Evolutionary conservation across 2,888 invertebrate species (phyloP), one percentile per base, ranked within the genome.

Genomic region (Eilema depressum): DNA sequence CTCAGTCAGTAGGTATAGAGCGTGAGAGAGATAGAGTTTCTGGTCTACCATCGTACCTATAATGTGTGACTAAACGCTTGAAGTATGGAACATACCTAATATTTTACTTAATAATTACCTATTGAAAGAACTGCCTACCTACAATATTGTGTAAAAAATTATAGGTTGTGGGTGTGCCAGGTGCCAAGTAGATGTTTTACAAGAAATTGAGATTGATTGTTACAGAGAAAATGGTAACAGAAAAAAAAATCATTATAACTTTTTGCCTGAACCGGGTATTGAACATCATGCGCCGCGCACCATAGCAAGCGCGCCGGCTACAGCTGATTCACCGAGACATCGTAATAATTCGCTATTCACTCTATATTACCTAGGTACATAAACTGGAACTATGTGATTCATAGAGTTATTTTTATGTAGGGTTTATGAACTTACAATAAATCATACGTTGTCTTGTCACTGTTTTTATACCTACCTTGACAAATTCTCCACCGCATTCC

Each of bases 401-500:
- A 25, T 25, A 23, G 14, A 23, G 14, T 23, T 37, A 25, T 59
- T 59, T 56, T 37, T 17, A 25, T 63, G 12, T n/a, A n/a, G 53
- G n/a, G 53, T n/a, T 53, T n/a, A 53, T 53, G 20, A 53, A n/a
- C 53, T n/a, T 53, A 7, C 53, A 53, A 53, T n/a, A n/a, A 53
- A 53, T 53, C 53, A 53, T n/a, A n/a, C 1, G 10, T 17, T 70
- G 66, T 65, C 14, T n/a, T n/a, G n/a, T n/a, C n/a, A 53, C 11
- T 23, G n/a, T 11, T 10, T 26, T 14, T 14, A 26, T 26, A 26
- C 5, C 59, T 28, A 17, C n/a, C n/a, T n/a, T n/a, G n/a, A n/a
- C n/a, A n/a, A 12, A 30, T 20, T 61, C 28, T n/a, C n/a, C 63
- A 47, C 66, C 62, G 68, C 76, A 80, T 81, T 81, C 77, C 78